Base-by-base conservation (phyloP, 2,797 vertebrate genomes). In the Gobio occitaniae region DNA sequence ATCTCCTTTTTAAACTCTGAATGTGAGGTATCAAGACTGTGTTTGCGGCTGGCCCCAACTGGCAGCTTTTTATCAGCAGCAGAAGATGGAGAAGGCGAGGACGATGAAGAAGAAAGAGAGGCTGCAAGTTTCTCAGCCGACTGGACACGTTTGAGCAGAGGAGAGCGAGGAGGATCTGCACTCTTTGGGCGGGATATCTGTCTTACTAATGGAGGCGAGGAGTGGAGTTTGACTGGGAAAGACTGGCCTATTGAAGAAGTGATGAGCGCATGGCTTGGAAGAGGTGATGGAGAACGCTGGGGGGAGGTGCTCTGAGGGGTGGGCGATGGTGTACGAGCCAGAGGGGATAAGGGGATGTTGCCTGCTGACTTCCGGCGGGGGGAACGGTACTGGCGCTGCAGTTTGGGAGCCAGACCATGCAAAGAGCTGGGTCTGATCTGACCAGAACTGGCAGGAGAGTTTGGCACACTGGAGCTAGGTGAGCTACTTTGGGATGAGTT, bases 401-500 rank as follows among this genome's bases (percentile, higher is more conserved):
- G 97, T 91, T 99, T 99, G 16, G 97, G 98, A 15, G 97, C 97
- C 29, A 99, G 93, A 71, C 98, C 98, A 0, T 98, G 97, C 56
- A 99, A 96, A 19, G 97, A 98, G 90, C 97, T 99, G 87, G 98
- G 98, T 17, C 97, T 94, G 91, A 98, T 97, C 90, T 99, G 98
- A 10, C 96, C 97, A 0, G 97, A 98, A 90, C 97, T 96, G 47
- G 98, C 98, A 2, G 98, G 98, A 69, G 97, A 99, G 93, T 98
- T 98, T 21, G 98, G 98, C 72, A 97, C 97, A 0, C 97, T 98
- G 93, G 98, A 99, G 92, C 97, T 96, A 50, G 98, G 97, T 32
- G 97, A 99, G 93, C 97, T 98, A 96, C 97, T 98, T 93, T 99
- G 98, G 6, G 98, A 99, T 2, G 98, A 99, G 91, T 95, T 97